phyloP scores from a whole-genome alignment of 2,797 vertebrate species.

The Poeciliopsis infans region DNA sequence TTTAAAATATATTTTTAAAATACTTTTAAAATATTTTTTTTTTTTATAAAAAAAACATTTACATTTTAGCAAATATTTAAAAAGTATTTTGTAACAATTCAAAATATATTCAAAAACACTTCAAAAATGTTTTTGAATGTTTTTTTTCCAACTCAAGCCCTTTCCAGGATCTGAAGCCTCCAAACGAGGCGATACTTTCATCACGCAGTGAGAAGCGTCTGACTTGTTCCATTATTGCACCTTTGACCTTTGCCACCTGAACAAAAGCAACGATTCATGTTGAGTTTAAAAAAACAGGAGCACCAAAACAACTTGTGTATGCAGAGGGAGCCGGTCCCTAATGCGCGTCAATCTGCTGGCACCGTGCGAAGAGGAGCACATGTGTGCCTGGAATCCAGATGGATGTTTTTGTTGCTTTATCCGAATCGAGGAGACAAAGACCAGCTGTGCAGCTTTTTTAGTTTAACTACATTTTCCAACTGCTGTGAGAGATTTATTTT shows the following conservation, averaged over 20 bases:
- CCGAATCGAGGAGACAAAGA: not conserved
- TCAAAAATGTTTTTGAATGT: no score
- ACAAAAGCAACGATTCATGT: conserved; percentile 9
- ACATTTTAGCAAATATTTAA: no score
- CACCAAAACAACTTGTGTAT: conserved; percentile 10
- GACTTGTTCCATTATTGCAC: conserved; percentile 2
- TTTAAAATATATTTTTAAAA: no score
- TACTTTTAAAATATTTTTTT: no score
- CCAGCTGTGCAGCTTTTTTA: not conserved
- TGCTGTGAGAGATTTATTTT: not conserved
- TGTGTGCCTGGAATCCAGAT: conserved; percentile 27
- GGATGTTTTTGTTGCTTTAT: not conserved
- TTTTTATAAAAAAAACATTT: no score
- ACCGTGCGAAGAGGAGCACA: conserved; percentile 14
- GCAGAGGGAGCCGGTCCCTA: conserved; percentile 17
- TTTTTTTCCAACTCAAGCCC: no score
- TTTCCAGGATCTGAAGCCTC: no score
- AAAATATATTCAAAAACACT: no score
- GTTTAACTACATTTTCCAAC: not conserved
- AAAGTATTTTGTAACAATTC: no score
- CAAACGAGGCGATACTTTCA: not conserved
- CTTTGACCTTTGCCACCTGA: conserved; percentile 23
- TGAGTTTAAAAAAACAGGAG: conserved; percentile 4
- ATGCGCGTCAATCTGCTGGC: conserved; percentile 44
- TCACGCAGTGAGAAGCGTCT: not conserved